Evolutionary conservation across 2,797 vertebrate species (phyloP), one percentile per base, ranked within the genome.

Genomic region (Argya squamiceps): DNA sequence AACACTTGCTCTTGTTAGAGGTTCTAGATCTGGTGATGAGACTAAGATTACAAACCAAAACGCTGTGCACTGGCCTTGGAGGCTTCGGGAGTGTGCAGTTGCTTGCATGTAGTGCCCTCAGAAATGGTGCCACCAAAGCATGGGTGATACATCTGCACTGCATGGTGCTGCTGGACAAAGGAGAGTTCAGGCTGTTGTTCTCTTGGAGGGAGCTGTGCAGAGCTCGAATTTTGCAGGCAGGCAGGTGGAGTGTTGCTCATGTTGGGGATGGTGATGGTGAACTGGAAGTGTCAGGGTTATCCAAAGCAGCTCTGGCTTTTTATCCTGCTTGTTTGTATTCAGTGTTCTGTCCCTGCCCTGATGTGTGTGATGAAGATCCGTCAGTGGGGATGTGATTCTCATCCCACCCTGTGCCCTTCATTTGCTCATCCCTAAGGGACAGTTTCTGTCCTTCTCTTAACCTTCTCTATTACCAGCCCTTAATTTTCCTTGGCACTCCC

Each of bases 41-140:
- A 32, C 58, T 44, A 9, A 36, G 39, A 15, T 29, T 50, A 12
- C 47, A 47, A 77, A 9, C 49, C 2, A 0, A 26, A 65, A n/a
- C 3, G 9, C 39, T 0, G 0, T 6, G 8, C 1, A 1, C 1
- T 29, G 15, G 24, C 30, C 65, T 47, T 39, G 55, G 60, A 22
- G 74, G 16, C 39, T 36, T 41, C 12, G 62, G 73, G 21, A 27
- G 34, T 14, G 26, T 27, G 53, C 24, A 2, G 1, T 11, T 39
- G 19, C 55, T 46, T n/a, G 74, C 2, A 4, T 22, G 12, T 15
- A 10, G 29, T 62, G 22, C 27, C 36, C 52, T 4, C 60, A n/a
- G 69, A 15, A 46, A 18, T 0, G 12, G 26, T 55, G 34, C 20
- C 8, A 4, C n/a, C 24, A 4, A 2, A 62, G 16, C 0, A 0